phyloP scores from a whole-genome alignment of 2,888 invertebrate species.

The Acleris emargana region DNA sequence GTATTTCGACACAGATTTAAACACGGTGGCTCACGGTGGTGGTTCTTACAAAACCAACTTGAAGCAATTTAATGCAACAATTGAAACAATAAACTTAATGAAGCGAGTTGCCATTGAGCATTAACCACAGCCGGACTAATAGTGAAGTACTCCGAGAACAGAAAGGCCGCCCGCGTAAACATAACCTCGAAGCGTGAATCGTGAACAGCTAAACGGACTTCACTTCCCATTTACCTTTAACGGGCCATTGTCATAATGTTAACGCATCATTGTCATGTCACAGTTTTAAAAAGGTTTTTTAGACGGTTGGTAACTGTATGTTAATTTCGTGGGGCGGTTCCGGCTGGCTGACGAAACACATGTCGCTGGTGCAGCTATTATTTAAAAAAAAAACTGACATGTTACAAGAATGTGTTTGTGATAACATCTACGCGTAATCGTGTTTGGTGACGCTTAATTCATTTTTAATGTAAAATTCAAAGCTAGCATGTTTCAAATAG shows the following conservation, averaged over 20 bases:
- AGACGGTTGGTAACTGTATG: slow-evolving; percentile 68
- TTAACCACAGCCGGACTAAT: slow-evolving; percentile 19
- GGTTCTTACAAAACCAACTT: background rate
- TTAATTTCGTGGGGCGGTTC: slow-evolving; percentile 68
- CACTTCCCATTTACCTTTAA: slow-evolving; percentile 68
- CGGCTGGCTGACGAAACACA: slow-evolving; percentile 74
- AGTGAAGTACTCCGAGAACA: slow-evolving; percentile 29
- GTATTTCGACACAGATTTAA: too few relatives aligned
- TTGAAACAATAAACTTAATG: slow-evolving; percentile 5
- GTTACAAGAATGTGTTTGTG: slow-evolving; percentile 56
- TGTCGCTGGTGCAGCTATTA: slow-evolving; percentile 69
- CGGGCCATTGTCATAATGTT: slow-evolving; percentile 71
- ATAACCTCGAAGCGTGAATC: slow-evolving; percentile 38
- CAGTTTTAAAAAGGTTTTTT: slow-evolving; percentile 68
- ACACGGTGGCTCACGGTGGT: background rate
- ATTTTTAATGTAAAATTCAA: slow-evolving; percentile 41
- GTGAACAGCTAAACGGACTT: slow-evolving; percentile 56
- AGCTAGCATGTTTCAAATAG: slow-evolving; percentile 32
- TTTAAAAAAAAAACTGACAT: slow-evolving; percentile 64
- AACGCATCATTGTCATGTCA: slow-evolving; percentile 79
- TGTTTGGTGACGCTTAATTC: slow-evolving; percentile 33
- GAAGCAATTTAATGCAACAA: slow-evolving; percentile 4
- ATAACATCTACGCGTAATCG: slow-evolving; percentile 50
- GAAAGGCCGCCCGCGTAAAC: slow-evolving; percentile 36
- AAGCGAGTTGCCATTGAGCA: slow-evolving; percentile 11